phyloP scores from a whole-genome alignment of 2,113 vertebrate genomes.

The Pyxicephalus adspersus region DNA sequence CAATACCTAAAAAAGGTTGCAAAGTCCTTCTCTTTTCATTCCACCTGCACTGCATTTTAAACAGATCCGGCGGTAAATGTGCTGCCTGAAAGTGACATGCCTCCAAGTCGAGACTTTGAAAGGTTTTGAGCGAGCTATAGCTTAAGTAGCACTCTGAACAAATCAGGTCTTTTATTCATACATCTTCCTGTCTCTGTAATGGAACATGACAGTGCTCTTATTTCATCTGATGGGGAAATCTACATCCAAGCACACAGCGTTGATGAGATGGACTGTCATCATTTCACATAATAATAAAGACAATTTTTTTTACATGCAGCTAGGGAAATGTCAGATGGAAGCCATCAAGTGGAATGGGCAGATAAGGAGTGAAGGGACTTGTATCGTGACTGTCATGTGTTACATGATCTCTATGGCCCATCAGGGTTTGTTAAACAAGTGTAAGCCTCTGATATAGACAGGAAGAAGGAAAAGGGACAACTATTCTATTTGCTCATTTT shows the following conservation, averaged over 20 bases:
- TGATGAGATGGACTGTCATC: slow-evolving; percentile 26
- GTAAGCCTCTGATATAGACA: not conserved
- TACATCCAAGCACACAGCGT: not conserved
- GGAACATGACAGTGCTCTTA: not conserved
- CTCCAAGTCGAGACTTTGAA: not conserved
- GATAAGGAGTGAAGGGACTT: not conserved
- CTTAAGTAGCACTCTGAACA: not conserved
- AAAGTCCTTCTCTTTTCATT: not conserved
- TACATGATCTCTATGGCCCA: not conserved
- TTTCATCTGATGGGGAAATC: slow-evolving; percentile 14
- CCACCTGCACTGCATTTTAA: not conserved
- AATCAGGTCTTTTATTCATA: not conserved
- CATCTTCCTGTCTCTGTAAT: not conserved
- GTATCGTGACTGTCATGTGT: not conserved
- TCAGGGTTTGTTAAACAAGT: slow-evolving; percentile 27
- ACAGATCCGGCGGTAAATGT: no score
- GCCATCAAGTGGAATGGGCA: not conserved
- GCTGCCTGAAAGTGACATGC: not conserved
- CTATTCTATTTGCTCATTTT: no score
- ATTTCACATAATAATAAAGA: slow-evolving; percentile 19
- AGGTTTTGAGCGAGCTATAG: not conserved
- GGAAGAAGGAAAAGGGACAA: no score
- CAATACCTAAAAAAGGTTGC: not conserved
- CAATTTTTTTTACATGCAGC: slow-evolving; percentile 21
- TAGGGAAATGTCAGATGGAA: slow-evolving; percentile 8